Base-by-base conservation (phyloP, 2,113 vertebrate species). In the Albula goreensis region DNA sequence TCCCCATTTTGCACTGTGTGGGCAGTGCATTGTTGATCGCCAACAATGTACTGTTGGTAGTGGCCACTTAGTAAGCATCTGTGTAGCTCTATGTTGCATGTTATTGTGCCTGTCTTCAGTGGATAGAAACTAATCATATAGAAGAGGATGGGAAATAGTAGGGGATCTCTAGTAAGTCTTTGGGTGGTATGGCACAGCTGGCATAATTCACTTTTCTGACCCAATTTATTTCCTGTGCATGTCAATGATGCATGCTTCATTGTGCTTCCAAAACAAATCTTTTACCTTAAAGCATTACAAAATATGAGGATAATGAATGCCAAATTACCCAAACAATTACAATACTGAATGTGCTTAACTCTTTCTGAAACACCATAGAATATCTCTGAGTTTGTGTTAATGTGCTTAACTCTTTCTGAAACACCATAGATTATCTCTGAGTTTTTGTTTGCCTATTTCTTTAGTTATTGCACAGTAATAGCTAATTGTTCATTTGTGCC, bases 11-110 rank as follows among this genome's bases (percentile, higher is more conserved):
- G 96, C 96, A 93, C 95, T 95, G 94, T 96, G 89, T 93, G 96
- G 96, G 96, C 96, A 49, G 97, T 96, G 96, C 96, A 96, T 97
- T 98, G 97, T 97, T 98, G 97, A 97, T 94, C 93, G 94, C 95
- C 97, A 98, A 97, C 97, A 98, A 98, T 97, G 96, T 97, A 95
- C 97, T 98, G 96, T 96, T 97, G 95, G 94, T 96, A 96, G 96
- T 93, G 89, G 91, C 93, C 93, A 90, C 78, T 88, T 96, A 94
- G 94, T 91, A 53, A 86, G 85, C 81, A 85, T 82, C 89, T 91
- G 85, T 91, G 86, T 94, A 86, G 85, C 93, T 93, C 92, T 60
- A 86, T 92, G 78, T 88, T 95, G 95, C 94, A 95, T 96, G 95
- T 89, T 63, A 87, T 80, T 3, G 66, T 84, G 15, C 81, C 78